A percentile compares a stretch with the other conserved stretches of the same genome.
These are phyloP conservation scores for Dolichallabes microphthalmus DNA, from an alignment of 2,113 vertebrate genomes.

Conservation along the genomic window DNA sequence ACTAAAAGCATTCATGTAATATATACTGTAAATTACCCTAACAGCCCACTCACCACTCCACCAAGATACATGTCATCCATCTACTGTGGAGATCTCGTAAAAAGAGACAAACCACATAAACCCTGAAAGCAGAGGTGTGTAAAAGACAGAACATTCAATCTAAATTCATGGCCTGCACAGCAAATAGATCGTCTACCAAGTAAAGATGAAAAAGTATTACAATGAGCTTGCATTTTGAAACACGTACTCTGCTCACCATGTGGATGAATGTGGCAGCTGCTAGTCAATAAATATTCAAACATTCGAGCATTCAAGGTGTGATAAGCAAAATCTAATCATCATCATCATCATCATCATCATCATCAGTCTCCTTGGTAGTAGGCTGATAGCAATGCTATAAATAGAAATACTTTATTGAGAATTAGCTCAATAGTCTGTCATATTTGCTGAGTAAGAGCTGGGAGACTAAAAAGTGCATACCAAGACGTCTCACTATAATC, in stretches of 20 bases:
- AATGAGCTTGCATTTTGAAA: neutral
- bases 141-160: neutral
- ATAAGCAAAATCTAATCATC: neutral
- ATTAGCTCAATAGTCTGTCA: neutral
- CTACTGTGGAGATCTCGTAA: slow-evolving; percentile 13
- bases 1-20: slow-evolving; percentile 1
- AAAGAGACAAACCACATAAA: slow-evolving; percentile 36
- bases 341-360: no score
- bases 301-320: neutral
- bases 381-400: neutral
- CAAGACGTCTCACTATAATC: neutral
- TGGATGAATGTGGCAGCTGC: neutral
- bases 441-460: neutral
- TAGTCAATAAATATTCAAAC: neutral
- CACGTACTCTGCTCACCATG: neutral
- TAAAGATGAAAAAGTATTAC: neutral
- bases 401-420: neutral
- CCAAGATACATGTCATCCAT: neutral
- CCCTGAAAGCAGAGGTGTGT: neutral
- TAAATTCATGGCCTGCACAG: neutral
- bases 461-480: no score
- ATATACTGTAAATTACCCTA: slow-evolving; percentile 5
- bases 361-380: neutral
- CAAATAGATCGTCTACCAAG: slow-evolving; percentile 5
- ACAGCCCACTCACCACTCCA: neutral